Conservation (phyloP, 2,113 vertebrate species). For the Cheirogaleus medius region DNA sequence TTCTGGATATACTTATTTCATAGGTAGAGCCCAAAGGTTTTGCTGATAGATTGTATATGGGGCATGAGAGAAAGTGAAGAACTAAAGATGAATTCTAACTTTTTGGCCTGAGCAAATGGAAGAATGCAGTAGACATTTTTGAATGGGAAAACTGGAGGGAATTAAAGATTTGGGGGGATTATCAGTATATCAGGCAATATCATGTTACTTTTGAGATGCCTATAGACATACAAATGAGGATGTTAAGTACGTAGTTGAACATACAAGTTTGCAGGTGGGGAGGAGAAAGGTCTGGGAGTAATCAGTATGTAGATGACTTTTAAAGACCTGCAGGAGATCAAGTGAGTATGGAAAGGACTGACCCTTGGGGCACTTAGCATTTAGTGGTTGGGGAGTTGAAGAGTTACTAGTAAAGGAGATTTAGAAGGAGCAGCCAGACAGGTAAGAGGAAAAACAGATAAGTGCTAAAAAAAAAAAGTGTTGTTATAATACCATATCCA, state of each 20-base stretch:
- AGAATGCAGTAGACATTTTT: background rate
- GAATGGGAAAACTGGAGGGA: background rate
- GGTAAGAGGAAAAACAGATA: background rate
- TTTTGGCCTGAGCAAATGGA: background rate
- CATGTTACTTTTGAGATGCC: background rate
- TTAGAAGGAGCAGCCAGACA: background rate
- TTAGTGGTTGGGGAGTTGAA: background rate
- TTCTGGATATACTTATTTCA: background rate
- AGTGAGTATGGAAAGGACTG: background rate
- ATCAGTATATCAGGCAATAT: background rate
- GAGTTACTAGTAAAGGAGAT: background rate
- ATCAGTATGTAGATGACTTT: background rate
- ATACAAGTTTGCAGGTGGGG: background rate
- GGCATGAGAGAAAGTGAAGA: background rate
- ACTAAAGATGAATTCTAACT: background rate
- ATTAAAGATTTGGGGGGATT: background rate
- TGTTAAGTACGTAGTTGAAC: background rate
- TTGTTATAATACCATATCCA: background rate
- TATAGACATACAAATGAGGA: background rate
- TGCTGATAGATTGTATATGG: background rate
- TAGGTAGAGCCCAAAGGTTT: background rate
- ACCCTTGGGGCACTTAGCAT: background rate
- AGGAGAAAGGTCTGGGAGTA: background rate
- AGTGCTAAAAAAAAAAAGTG: background rate
- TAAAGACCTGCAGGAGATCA: background rate